Evolutionary conservation across 2,797 vertebrate genomes (phyloP).

Genomic region (Pseudochirops cupreus): DNA sequence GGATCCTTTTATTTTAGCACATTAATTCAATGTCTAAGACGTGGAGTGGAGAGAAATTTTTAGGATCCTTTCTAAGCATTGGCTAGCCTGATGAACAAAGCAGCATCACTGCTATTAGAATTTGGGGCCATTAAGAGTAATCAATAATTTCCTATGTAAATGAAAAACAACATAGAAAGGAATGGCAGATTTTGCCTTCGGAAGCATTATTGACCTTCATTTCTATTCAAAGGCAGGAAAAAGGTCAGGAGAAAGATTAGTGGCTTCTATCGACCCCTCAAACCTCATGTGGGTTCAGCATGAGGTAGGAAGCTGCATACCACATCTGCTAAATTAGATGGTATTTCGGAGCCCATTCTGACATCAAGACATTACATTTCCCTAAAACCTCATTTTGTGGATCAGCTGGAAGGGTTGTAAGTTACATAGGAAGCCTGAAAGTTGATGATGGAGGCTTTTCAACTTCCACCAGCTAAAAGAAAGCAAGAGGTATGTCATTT

Average conservation of each 20-base stretch:
- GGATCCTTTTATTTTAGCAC: constrained; percentile 25
- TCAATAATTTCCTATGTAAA: constrained; percentile 28
- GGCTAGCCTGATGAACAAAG: constrained; percentile 6
- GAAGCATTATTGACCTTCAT: constrained; percentile 20
- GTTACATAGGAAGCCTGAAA: neutral
- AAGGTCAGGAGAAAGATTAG: neutral
- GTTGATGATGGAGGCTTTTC: neutral
- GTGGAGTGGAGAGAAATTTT: constrained; percentile 41
- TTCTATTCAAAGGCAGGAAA: neutral
- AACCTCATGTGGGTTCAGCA: neutral
- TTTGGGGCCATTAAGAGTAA: constrained; percentile 30
- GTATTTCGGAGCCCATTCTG: neutral
- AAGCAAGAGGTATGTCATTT: neutral
- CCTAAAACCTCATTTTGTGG: neutral
- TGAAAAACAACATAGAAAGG: constrained; percentile 12
- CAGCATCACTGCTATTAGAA: neutral
- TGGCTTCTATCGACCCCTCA: neutral
- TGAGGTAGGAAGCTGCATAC: neutral
- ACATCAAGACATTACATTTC: neutral
- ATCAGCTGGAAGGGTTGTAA: neutral
- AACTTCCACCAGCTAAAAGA: neutral
- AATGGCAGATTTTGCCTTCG: constrained; percentile 19
- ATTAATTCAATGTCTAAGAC: neutral
- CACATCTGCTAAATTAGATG: neutral
- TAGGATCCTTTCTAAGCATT: constrained; percentile 9